phyloP scores from a whole-genome alignment of 92 coral and sea anemone species.

The Paramuricea clavata region DNA sequence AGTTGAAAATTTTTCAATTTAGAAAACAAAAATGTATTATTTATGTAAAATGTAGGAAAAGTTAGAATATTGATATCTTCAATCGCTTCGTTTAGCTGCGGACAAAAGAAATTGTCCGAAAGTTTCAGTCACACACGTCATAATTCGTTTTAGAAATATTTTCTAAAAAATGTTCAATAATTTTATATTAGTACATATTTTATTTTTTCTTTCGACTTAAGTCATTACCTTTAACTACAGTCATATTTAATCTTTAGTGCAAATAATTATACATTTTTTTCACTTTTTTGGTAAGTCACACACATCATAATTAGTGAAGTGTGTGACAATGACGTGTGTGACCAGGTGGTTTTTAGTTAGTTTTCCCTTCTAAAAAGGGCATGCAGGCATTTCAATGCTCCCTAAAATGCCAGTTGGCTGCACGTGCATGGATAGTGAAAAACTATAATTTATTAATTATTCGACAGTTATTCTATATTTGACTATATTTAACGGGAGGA shows the following conservation, averaged over 20 bases:
- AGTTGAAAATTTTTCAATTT: not conserved
- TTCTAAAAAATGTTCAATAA: too few relatives aligned
- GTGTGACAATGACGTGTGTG: slow-evolving; percentile 58
- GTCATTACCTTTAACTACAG: too few relatives aligned
- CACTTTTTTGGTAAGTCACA: slow-evolving; percentile 38
- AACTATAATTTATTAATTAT: too few relatives aligned
- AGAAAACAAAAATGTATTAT: slow-evolving; percentile 6
- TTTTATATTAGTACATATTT: too few relatives aligned
- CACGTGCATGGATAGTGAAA: too few relatives aligned
- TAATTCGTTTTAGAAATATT: not conserved
- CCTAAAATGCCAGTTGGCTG: too few relatives aligned
- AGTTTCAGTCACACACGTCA: slow-evolving; percentile 13
- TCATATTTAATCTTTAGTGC: too few relatives aligned
- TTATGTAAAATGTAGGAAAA: slow-evolving; percentile 1
- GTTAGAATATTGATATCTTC: slow-evolving; percentile 6
- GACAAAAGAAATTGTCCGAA: not conserved
- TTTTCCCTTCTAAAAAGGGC: too few relatives aligned
- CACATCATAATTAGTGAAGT: slow-evolving; percentile 48
- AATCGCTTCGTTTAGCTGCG: not conserved
- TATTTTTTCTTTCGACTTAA: too few relatives aligned
- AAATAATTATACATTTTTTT: too few relatives aligned
- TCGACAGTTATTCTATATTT: not conserved
- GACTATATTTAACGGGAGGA: too few relatives aligned
- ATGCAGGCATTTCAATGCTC: too few relatives aligned
- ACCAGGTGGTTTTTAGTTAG: slow-evolving; percentile 10